Conservation (phyloP, 2,113 vertebrate genomes). For the Fregetta grallaria region DNA sequence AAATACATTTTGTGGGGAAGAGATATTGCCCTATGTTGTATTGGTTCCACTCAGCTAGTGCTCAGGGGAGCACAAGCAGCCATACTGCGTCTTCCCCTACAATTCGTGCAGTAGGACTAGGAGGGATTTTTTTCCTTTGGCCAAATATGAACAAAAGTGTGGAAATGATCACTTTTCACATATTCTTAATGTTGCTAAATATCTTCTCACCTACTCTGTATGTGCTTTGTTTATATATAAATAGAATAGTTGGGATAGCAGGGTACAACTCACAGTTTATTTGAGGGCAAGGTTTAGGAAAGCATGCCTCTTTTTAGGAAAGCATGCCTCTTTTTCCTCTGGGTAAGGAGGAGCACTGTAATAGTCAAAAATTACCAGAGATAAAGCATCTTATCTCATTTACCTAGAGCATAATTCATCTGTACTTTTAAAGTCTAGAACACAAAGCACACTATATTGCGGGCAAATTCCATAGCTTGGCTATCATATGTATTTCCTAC, state of each 20-base stretch:
- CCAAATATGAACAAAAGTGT: neutral
- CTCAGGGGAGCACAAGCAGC: accelerated
- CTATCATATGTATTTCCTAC: neutral
- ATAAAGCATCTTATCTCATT: neutral
- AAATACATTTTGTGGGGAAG: neutral
- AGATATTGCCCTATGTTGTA: neutral
- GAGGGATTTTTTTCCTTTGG: neutral
- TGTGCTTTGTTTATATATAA: neutral
- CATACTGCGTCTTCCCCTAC: neutral
- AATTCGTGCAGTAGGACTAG: neutral
- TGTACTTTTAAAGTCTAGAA: neutral
- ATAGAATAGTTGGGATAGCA: neutral
- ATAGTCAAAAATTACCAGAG: neutral
- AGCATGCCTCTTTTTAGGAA: neutral
- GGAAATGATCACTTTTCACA: neutral
- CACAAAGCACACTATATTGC: neutral
- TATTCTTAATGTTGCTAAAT: neutral
- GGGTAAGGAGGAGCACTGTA: neutral
- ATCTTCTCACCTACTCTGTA: neutral
- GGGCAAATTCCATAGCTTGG: neutral
- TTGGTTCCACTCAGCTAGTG: neutral
- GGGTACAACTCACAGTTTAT: neutral
- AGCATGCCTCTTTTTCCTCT: neutral
- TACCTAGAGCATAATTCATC: neutral
- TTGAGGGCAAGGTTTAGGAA: neutral